Conservation (phyloP, 2,888 invertebrate species). For the Dryobota labecula region DNA sequence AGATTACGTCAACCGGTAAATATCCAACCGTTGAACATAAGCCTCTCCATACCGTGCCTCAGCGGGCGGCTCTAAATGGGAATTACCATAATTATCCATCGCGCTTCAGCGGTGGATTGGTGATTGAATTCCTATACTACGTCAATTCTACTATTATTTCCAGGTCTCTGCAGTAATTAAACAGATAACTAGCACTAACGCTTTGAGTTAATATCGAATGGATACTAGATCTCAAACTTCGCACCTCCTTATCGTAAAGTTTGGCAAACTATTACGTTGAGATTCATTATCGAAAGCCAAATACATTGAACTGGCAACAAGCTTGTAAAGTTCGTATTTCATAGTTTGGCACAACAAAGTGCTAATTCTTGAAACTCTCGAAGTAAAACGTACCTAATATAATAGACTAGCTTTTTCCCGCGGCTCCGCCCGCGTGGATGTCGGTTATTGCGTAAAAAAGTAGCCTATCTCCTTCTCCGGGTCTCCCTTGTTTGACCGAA, state of each 20-base stretch:
- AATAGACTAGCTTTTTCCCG: no score
- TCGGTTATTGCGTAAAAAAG: no score
- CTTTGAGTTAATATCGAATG: conserved; percentile 28
- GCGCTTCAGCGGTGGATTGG: conserved; percentile 37
- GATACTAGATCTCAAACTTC: conserved; percentile 36
- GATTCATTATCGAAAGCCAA: conserved; percentile 51
- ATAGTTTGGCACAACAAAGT: conserved; percentile 49
- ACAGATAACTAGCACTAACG: conserved; percentile 17
- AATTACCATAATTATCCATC: conserved; percentile 56
- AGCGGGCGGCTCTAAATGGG: conserved; percentile 43
- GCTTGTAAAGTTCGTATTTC: conserved; percentile 44
- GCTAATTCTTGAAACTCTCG: conserved; percentile 37
- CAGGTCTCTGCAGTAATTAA: conserved; percentile 14
- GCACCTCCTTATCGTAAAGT: conserved; percentile 41
- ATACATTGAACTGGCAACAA: conserved; percentile 45
- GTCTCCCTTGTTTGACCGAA: no score
- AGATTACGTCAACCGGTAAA: conserved; percentile 51
- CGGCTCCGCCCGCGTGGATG: no score
- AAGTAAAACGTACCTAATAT: conserved; percentile 2
- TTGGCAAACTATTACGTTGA: conserved; percentile 47
- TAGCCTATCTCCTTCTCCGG: no score
- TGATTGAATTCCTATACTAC: conserved; percentile 36
- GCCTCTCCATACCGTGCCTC: conserved; percentile 29
- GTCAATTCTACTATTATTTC: conserved; percentile 19
- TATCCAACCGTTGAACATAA: conserved; percentile 37